phyloP scores from a whole-genome alignment of 2,113 vertebrate genomes.

The Hydropotes inermis region DNA sequence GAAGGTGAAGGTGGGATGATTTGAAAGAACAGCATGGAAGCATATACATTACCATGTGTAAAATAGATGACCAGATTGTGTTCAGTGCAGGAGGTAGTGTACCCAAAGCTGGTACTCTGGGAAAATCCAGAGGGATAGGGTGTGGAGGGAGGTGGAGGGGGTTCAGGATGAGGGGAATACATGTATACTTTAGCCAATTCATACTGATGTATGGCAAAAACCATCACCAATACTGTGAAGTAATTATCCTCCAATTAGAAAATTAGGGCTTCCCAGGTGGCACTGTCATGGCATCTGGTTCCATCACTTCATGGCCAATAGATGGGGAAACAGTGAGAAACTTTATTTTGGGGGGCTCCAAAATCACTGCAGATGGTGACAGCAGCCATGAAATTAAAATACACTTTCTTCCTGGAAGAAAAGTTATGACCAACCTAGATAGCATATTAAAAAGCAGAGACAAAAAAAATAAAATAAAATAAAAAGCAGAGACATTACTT shows the following conservation, averaged over 20 bases:
- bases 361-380: not conserved
- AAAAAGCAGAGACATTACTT: not conserved
- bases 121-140: not conserved
- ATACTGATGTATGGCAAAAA: not conserved
- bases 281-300: not conserved
- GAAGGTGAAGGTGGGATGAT: not conserved
- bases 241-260: not conserved
- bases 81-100: not conserved
- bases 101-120: not conserved
- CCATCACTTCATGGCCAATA: not conserved
- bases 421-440: not conserved
- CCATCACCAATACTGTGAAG: not conserved
- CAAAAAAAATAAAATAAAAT: not conserved
- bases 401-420: not conserved
- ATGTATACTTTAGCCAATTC: not conserved
- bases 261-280: not conserved
- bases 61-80: not conserved
- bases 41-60: not conserved
- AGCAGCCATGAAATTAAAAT: not conserved
- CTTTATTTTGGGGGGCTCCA: not conserved
- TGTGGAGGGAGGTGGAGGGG: not conserved
- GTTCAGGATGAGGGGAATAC: not conserved
- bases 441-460: not conserved
- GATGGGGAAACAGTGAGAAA: not conserved
- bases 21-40: not conserved